phyloP scores from a whole-genome alignment of 2,888 invertebrate genomes.

The Julus scanicus region DNA sequence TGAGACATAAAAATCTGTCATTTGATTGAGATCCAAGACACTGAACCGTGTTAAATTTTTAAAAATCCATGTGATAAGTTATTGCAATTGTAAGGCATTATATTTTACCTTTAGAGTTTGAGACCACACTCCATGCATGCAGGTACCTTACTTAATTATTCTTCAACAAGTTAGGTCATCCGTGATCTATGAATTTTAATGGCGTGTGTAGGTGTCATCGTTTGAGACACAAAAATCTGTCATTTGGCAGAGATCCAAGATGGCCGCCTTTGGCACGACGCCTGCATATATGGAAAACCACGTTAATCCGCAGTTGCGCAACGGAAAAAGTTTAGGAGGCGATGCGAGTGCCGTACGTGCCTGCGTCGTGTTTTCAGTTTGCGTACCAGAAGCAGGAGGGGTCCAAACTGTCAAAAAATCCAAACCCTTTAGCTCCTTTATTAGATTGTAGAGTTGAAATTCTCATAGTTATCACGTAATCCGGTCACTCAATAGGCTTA shows the following conservation, averaged over 20 bases:
- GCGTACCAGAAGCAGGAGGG: too few species aligned
- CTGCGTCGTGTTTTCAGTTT: too few species aligned
- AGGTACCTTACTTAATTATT: background rate
- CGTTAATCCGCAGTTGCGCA: background rate
- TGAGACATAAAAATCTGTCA: background rate
- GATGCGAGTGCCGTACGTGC: background rate
- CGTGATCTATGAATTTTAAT: background rate
- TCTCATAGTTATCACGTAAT: too few species aligned
- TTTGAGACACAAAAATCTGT: background rate
- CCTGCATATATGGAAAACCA: background rate
- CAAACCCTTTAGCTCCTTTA: too few species aligned
- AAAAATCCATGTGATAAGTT: too few species aligned
- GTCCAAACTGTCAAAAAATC: too few species aligned
- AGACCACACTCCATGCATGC: background rate
- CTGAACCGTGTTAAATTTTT: too few species aligned
- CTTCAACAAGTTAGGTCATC: background rate
- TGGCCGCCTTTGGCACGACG: background rate
- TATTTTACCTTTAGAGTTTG: background rate
- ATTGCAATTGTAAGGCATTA: too few species aligned
- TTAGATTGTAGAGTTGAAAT: too few species aligned
- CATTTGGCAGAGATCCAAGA: conserved; percentile 8
- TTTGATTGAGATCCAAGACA: background rate
- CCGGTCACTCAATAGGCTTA: too few species aligned
- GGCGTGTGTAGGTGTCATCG: background rate
- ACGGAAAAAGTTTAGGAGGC: background rate